Conservation (phyloP, 2,113 vertebrate species). For the Ceuthmochares aereus region DNA sequence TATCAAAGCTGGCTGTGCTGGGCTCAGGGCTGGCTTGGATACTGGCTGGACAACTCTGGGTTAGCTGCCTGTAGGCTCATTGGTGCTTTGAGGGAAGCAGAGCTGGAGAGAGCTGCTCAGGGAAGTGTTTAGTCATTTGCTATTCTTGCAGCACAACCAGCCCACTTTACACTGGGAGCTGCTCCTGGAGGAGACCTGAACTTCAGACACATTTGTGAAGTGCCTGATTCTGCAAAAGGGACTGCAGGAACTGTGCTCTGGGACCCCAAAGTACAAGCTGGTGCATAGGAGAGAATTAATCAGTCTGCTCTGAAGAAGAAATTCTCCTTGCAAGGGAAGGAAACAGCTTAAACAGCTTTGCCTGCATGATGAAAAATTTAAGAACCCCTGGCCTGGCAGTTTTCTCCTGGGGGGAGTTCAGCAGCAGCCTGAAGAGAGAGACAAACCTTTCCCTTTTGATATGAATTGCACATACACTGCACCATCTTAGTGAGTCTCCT, state of each 20-base stretch:
- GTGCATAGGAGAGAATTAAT: neutral
- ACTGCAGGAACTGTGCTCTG: neutral
- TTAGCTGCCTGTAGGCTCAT: neutral
- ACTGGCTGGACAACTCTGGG: neutral
- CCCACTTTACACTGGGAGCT: fast-evolving
- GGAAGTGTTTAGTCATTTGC: neutral
- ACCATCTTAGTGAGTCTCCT: neutral
- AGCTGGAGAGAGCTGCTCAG: neutral
- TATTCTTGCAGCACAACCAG: neutral
- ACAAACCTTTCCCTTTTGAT: neutral
- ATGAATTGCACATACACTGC: neutral
- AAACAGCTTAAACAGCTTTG: neutral
- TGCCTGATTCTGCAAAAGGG: fast-evolving
- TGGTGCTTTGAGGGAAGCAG: neutral
- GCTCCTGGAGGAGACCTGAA: neutral
- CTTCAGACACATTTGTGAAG: neutral
- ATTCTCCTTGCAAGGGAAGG: neutral
- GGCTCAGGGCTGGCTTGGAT: neutral
- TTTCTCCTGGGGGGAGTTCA: neutral
- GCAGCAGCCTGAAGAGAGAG: conserved; percentile 6
- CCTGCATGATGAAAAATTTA: conserved; percentile 37
- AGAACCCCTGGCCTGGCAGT: neutral
- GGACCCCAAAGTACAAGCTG: neutral
- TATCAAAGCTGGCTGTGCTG: neutral
- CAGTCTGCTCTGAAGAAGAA: neutral